phyloP scores from a whole-genome alignment of 2,888 invertebrate genomes.

The Cosmopolites sordidus region DNA sequence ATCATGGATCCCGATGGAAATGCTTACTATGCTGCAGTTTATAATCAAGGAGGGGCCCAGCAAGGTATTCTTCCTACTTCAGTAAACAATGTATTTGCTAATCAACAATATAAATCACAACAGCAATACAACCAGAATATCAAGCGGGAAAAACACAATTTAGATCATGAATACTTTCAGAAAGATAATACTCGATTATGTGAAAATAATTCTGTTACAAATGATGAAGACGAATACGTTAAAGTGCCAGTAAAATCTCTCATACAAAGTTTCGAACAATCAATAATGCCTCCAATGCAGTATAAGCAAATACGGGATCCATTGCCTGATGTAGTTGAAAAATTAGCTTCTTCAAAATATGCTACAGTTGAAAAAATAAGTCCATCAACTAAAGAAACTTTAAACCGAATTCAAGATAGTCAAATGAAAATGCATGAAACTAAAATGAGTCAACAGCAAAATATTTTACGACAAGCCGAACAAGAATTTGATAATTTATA shows the following conservation, averaged over 20 bases:
- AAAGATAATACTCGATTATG: background rate
- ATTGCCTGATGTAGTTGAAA: conserved; percentile 41
- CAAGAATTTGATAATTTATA: conserved; percentile 44
- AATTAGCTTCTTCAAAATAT: conserved; percentile 28
- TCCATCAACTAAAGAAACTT: background rate
- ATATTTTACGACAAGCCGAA: conserved; percentile 37
- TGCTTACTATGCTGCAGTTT: background rate
- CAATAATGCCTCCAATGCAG: conserved; percentile 54
- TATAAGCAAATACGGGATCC: conserved; percentile 52
- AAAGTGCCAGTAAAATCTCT: conserved; percentile 50
- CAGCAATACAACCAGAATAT: conserved; percentile 14
- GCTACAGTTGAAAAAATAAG: conserved; percentile 5
- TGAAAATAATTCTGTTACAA: background rate
- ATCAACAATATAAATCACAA: conserved; percentile 1
- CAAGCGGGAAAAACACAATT: background rate
- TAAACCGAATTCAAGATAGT: conserved; percentile 4
- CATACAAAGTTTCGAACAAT: conserved; percentile 60
- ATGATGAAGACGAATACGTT: conserved; percentile 41
- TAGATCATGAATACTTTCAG: background rate
- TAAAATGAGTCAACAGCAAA: conserved; percentile 24
- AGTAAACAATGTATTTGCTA: background rate
- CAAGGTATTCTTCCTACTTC: background rate
- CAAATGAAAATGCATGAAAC: conserved; percentile 4
- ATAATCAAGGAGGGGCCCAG: background rate
- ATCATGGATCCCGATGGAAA: conserved; percentile 4